Percentiles rank a stretch among this genome's conserved stretches.
phyloP scores from a whole-genome alignment of 2,797 vertebrate genomes.

The Rhynchotus rufescens region DNA sequence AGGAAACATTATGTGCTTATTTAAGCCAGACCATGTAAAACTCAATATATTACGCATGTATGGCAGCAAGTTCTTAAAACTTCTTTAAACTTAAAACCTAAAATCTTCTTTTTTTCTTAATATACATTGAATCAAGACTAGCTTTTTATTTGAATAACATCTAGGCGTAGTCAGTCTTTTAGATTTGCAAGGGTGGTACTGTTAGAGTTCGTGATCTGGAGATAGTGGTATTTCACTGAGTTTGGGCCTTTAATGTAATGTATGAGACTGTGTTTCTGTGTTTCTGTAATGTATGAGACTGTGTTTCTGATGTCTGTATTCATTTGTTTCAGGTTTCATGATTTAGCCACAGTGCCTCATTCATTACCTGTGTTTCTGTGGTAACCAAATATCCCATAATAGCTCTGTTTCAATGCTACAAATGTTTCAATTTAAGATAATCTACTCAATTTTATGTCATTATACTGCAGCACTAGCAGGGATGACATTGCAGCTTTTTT shows the following conservation, averaged over 20 bases:
- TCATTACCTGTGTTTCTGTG: slow-evolving; percentile 45
- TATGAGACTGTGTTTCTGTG: background rate
- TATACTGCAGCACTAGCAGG: background rate
- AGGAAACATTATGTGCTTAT: background rate
- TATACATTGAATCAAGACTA: background rate
- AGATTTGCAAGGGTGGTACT: background rate
- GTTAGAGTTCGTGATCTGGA: background rate
- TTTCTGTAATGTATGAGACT: background rate
- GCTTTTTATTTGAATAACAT: background rate
- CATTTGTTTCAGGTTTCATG: slow-evolving; percentile 38
- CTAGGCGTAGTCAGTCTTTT: background rate
- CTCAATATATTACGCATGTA: background rate
- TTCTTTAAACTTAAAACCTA: background rate
- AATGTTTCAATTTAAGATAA: slow-evolving; percentile 54
- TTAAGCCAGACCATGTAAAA: background rate
- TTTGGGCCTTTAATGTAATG: background rate
- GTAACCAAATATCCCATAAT: slow-evolving; percentile 56
- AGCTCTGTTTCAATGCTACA: slow-evolving; percentile 10
- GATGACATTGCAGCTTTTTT: background rate
- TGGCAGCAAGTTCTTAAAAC: background rate
- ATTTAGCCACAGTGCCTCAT: slow-evolving; percentile 22
- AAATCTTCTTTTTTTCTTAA: background rate
- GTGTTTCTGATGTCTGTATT: background rate
- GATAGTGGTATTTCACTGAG: background rate
- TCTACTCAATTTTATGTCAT: slow-evolving; percentile 42